phyloP scores from a whole-genome alignment of 2,888 invertebrate species.

The Gerris lacustris region DNA sequence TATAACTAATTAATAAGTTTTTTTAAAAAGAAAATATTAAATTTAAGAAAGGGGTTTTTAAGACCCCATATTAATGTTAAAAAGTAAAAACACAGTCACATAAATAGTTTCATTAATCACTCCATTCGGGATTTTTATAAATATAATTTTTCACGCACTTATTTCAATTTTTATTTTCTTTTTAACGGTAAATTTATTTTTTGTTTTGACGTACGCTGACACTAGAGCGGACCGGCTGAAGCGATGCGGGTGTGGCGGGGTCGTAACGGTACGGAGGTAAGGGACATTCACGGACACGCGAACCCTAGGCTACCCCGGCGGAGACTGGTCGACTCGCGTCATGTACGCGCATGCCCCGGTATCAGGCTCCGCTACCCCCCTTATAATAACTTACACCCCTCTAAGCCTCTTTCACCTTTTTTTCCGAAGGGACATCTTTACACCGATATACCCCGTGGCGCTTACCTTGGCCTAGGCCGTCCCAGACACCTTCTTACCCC shows the following conservation, averaged over 20 bases:
- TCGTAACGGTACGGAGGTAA: background rate
- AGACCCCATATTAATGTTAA: too few species aligned
- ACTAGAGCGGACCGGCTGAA: background rate
- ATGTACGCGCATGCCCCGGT: background rate
- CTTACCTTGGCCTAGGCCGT: background rate
- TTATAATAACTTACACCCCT: background rate
- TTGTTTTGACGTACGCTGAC: background rate
- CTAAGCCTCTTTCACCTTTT: background rate
- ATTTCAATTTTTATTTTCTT: background rate
- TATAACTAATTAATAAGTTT: too few species aligned
- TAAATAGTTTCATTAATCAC: too few species aligned
- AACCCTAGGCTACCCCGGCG: background rate
- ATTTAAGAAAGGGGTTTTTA: too few species aligned
- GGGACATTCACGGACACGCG: background rate
- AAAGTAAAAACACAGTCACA: too few species aligned
- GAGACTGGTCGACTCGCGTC: background rate
- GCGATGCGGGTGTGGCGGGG: background rate
- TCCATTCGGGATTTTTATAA: too few species aligned
- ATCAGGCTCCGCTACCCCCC: background rate
- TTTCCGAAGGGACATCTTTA: background rate
- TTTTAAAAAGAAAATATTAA: too few species aligned
- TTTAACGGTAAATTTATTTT: too few species aligned
- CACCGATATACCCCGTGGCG: background rate
- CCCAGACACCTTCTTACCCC: background rate
- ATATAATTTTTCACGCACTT: background rate